phyloP scores from a whole-genome alignment of 2,113 vertebrate genomes.

The Muscicapa adusta region DNA sequence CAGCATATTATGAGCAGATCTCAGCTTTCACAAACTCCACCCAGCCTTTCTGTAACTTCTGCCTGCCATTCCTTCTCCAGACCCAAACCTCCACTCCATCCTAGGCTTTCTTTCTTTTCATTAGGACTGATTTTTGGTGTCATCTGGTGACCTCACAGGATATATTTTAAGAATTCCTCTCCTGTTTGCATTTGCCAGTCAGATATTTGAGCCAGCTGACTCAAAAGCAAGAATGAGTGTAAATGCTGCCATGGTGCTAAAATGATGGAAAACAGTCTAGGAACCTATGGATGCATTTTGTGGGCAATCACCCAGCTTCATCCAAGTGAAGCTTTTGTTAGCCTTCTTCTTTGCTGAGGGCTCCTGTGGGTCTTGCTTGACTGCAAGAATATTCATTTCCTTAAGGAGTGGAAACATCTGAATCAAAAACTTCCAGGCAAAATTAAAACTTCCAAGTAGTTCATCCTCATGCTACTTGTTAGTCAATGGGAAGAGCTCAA shows the following conservation, averaged over 20 bases:
- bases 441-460: background rate
- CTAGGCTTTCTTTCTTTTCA: background rate
- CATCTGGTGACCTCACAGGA: background rate
- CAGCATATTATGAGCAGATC: background rate
- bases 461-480: background rate
- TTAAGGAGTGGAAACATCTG: rapidly evolving
- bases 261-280: background rate
- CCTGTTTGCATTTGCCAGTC: background rate
- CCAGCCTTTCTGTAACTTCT: background rate
- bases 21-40: background rate
- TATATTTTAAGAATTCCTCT: background rate
- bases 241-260: background rate
- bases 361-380: background rate
- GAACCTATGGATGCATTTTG: background rate
- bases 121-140: background rate
- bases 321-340: background rate
- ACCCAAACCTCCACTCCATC: background rate
- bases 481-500: background rate
- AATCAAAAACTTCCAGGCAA: background rate
- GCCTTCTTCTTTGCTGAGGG: background rate
- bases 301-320: background rate
- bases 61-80: background rate
- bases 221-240: background rate
- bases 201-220: background rate
- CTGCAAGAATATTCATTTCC: background rate